A percentile compares a stretch with the other conserved stretches of the same genome.
phyloP scores from a whole-genome alignment of 2,113 vertebrate genomes.

The Meleagris gallopavo region DNA sequence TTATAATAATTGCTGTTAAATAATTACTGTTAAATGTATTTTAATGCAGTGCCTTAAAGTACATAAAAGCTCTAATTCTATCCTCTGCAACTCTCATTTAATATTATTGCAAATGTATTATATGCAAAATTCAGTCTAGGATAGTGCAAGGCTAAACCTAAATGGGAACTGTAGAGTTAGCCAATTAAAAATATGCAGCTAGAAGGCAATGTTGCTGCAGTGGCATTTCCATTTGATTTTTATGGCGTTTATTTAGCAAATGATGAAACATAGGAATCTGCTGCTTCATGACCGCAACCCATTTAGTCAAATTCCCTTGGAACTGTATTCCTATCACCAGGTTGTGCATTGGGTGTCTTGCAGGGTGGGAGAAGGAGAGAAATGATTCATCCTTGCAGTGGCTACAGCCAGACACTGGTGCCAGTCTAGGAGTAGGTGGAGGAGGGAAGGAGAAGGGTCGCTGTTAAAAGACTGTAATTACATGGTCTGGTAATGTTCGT shows the following conservation, averaged over 20 bases:
- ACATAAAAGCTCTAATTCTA: not conserved
- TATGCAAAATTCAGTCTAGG: not conserved
- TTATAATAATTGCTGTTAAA: not conserved
- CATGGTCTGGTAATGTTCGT: fast-evolving
- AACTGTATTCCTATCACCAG: not conserved
- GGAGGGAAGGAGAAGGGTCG: not conserved
- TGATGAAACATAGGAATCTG: not conserved
- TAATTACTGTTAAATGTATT: not conserved
- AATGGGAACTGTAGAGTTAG: not conserved
- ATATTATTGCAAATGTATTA: not conserved
- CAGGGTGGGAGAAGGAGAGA: not conserved
- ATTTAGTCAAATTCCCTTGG: not conserved
- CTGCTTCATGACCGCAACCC: not conserved
- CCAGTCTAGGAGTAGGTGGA: not conserved
- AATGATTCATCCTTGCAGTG: not conserved
- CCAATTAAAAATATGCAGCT: not conserved
- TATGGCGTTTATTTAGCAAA: not conserved
- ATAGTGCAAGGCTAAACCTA: not conserved
- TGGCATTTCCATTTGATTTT: not conserved
- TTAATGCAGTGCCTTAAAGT: not conserved
- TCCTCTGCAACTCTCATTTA: not conserved
- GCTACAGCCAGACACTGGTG: not conserved
- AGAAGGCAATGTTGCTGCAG: not conserved
- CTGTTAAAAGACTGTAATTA: not conserved
- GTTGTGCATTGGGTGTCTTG: not conserved